Conservation (phyloP, 2,797 vertebrate species). For the Dallia pectoralis region DNA sequence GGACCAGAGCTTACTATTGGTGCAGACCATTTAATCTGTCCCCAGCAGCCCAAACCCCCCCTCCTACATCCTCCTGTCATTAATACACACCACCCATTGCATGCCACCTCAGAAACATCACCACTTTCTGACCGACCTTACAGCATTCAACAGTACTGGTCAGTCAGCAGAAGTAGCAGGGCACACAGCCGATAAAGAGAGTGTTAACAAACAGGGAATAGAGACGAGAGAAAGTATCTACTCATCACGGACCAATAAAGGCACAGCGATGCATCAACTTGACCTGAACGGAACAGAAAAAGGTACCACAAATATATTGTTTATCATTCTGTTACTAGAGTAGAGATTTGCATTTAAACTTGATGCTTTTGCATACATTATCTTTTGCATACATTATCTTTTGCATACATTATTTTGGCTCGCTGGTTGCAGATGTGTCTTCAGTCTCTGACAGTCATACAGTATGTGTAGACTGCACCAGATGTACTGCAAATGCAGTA, state of each 20-base stretch:
- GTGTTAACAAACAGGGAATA: neutral
- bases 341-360: neutral
- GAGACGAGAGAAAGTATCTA: conserved; percentile 15
- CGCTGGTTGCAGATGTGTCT: neutral
- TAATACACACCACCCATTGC: conserved; percentile 15
- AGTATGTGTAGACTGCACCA: neutral
- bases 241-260: conserved; percentile 37
- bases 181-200: conserved; percentile 8
- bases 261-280: conserved; percentile 37
- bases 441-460: neutral
- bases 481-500: neutral
- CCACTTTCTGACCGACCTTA: conserved; percentile 43
- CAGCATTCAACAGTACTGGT: conserved; percentile 30
- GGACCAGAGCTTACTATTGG: conserved; percentile 27
- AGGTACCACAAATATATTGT: conserved; percentile 38
- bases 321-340: neutral
- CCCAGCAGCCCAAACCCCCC: conserved; percentile 21
- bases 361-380: neutral
- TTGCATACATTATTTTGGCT: neutral
- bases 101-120: conserved; percentile 24
- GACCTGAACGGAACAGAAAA: conserved; percentile 14
- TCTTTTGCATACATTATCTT: too few species aligned
- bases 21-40: conserved; percentile 15
- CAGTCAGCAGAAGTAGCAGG: conserved; percentile 26
- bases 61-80: neutral